Percentiles rank a stretch among this genome's conserved stretches.
phyloP scores from a whole-genome alignment of 2,888 invertebrate species.

The Lomographa bimaculata region DNA sequence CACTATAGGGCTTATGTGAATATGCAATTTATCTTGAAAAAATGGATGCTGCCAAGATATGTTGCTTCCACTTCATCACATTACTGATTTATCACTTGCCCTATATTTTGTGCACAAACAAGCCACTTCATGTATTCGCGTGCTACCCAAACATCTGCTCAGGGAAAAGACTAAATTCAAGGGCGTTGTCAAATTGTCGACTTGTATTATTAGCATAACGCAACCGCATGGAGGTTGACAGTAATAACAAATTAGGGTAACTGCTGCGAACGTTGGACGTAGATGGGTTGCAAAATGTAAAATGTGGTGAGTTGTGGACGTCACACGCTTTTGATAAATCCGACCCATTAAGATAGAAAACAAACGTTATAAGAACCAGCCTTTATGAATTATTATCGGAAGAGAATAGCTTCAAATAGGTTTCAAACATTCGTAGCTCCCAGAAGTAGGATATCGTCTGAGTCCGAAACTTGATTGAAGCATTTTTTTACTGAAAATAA shows the following conservation, averaged over 20 bases:
- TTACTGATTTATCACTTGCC: slow-evolving; percentile 2
- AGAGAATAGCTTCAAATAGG: too few relatives aligned
- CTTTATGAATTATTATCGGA: too few relatives aligned
- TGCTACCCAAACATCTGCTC: slow-evolving; percentile 20
- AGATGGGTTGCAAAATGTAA: slow-evolving; percentile 1
- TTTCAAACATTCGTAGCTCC: too few relatives aligned
- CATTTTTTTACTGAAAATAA: too few relatives aligned
- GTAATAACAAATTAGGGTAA: slow-evolving; percentile 77
- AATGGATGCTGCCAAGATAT: too few relatives aligned
- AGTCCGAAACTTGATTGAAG: too few relatives aligned
- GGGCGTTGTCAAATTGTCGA: slow-evolving; percentile 42
- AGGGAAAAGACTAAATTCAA: slow-evolving; percentile 26
- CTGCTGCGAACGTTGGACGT: slow-evolving; percentile 31
- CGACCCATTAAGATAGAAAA: too few relatives aligned
- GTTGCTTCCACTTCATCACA: too few relatives aligned
- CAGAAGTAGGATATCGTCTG: too few relatives aligned
- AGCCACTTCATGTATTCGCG: slow-evolving; percentile 14
- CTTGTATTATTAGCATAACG: slow-evolving; percentile 64
- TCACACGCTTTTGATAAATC: slow-evolving; percentile 3
- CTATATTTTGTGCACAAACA: slow-evolving; percentile 17
- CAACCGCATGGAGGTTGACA: slow-evolving; percentile 60
- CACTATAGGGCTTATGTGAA: too few relatives aligned
- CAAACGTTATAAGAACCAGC: too few relatives aligned
- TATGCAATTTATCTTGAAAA: too few relatives aligned
- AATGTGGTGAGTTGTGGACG: slow-evolving; percentile 3